phyloP scores from a whole-genome alignment of 2,888 invertebrate species.

The Epinotia demarniana region DNA sequence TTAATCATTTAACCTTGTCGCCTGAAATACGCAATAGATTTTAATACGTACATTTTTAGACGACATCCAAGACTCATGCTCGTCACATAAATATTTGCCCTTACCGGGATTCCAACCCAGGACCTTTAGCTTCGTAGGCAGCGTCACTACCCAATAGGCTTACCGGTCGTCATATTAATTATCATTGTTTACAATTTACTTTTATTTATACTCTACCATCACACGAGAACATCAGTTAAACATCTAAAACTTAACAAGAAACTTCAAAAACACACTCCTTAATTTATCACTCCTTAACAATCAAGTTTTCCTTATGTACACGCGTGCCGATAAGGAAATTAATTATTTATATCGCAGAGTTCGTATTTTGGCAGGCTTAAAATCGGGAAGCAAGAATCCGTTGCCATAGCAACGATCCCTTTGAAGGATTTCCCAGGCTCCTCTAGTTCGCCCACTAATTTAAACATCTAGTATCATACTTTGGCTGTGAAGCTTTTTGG shows the following conservation, averaged over 20 bases:
- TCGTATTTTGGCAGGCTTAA: slow-evolving; percentile 69
- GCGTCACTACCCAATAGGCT: too few relatives aligned
- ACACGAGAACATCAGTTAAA: too few relatives aligned
- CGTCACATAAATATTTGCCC: too few relatives aligned
- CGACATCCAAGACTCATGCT: too few relatives aligned
- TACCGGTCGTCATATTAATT: too few relatives aligned
- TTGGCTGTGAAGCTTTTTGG: slow-evolving; percentile 19
- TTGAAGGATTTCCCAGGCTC: slow-evolving; percentile 60
- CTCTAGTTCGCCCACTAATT: slow-evolving; percentile 58
- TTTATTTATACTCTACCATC: too few relatives aligned
- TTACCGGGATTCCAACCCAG: too few relatives aligned
- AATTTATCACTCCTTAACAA: slow-evolving; percentile 30
- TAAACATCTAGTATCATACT: slow-evolving; percentile 53
- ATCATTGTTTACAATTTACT: too few relatives aligned
- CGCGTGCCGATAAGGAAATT: slow-evolving; percentile 36
- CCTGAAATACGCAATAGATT: too few relatives aligned
- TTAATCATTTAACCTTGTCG: too few relatives aligned
- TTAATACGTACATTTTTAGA: too few relatives aligned
- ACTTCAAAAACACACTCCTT: slow-evolving; percentile 10
- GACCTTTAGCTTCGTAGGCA: too few relatives aligned
- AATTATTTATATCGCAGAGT: slow-evolving; percentile 53
- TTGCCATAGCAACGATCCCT: slow-evolving; percentile 78
- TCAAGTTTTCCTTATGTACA: slow-evolving; percentile 34
- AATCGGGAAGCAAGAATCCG: slow-evolving; percentile 58
- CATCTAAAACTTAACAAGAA: not conserved